Evolutionary conservation across 1,140 invertebrate genomes (phyloP), one percentile per base, ranked within the genome.

Genomic region (Leptopilina boulardi): DNA sequence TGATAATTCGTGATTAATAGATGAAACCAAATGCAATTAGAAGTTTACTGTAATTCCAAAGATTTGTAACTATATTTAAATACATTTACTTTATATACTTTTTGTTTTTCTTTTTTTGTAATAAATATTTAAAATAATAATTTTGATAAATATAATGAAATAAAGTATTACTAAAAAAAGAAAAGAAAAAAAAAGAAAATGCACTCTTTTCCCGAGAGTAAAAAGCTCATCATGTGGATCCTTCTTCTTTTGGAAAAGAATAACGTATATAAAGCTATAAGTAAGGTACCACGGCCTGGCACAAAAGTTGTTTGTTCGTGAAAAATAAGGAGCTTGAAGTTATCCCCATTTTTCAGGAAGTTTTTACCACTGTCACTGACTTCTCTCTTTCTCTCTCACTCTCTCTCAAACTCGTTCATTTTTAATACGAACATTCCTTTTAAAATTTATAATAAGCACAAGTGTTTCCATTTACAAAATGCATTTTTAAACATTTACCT

Each of bases 291-390:
- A 66, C 71, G 71, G 30, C 38, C 77, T 75, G 56, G 75, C 71
- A 74, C 44, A 73, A 54, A 77, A 70, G 72, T 72, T 78, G 79
- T 80, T 83, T 83, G 81, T 83, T 59, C 76, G 47, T 73, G 51
- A n/a, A 47, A 79, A 56, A 59, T 26, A 74, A 54, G 51, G 34
- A 77, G 47, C 26, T 30, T 47, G 44, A 73, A 70, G 70, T 73
- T n/a, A 79, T 56, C 41, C 34, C 75, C 73, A 83, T 86, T 84
- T 83, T 83, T 85, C 80, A 84, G 66, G n/a, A 75, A 86, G 73
- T 83, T 84, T 77, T 79, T 78, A 74, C 66, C 78, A 59, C 71
- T 75, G 74, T 77, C 81, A 21, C 70, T 75, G 75, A 41, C 76
- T 71, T 70, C 73, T 71, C 41, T 70, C 19, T 26, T 11, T n/a